Evolutionary conservation across 2,113 vertebrate species (phyloP).

Genomic region (Chrysemys picta): DNA sequence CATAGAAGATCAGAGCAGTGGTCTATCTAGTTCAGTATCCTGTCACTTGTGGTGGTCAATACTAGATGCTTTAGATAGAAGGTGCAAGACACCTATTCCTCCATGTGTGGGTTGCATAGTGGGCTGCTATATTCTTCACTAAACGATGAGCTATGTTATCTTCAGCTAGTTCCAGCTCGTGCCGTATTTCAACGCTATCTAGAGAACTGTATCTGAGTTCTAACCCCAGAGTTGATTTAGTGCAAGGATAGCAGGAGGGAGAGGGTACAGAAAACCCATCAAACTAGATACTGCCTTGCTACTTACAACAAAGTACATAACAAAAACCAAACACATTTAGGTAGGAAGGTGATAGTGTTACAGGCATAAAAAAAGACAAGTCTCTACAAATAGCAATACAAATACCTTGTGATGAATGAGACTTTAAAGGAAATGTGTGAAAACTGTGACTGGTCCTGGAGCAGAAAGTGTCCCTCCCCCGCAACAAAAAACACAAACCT

Average conservation of each 20-base stretch:
- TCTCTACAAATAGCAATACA: background rate
- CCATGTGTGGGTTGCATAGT: too few relatives aligned
- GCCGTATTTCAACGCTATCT: background rate
- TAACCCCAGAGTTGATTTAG: too few relatives aligned
- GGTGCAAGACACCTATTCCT: too few relatives aligned
- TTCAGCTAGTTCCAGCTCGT: background rate
- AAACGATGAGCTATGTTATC: background rate
- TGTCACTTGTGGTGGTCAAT: too few relatives aligned
- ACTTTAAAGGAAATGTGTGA: background rate
- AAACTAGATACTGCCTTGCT: background rate
- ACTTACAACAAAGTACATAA: fast-evolving
- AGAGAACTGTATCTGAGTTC: background rate
- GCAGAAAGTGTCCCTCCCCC: background rate
- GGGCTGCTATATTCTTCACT: background rate
- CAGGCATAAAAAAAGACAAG: background rate
- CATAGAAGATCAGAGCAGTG: too few relatives aligned
- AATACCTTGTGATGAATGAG: background rate
- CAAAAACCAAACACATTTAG: background rate
- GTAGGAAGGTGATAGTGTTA: background rate
- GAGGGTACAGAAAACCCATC: background rate
- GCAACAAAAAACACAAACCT: background rate
- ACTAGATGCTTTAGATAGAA: too few relatives aligned
- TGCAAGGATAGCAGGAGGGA: background rate
- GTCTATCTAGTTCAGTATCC: too few relatives aligned
- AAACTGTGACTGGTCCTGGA: background rate